phyloP scores from a whole-genome alignment of 2,888 invertebrate species.

The Allophyes oxyacanthae region DNA sequence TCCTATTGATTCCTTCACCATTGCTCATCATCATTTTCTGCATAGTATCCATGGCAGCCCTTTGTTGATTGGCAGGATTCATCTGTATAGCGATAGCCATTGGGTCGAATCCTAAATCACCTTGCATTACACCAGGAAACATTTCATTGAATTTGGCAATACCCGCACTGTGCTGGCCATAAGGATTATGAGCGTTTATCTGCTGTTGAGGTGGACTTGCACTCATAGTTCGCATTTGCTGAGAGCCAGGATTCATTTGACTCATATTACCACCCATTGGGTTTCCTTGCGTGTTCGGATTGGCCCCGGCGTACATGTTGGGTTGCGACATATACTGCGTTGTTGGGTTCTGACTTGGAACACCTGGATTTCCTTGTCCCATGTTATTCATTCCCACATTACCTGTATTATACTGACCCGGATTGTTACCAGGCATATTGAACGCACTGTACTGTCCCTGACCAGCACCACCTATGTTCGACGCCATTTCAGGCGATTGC shows the following conservation, averaged over 20 bases:
- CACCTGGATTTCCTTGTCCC: constrained; percentile 42
- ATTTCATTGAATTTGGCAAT: constrained; percentile 80
- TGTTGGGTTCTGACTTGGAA: constrained; percentile 46
- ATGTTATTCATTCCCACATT: constrained; percentile 35
- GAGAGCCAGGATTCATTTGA: constrained; percentile 55
- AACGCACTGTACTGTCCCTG: constrained; percentile 35
- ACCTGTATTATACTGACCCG: constrained; percentile 25
- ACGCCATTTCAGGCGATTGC: constrained; percentile 57
- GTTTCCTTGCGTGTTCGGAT: constrained; percentile 46
- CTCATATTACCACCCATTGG: constrained; percentile 47
- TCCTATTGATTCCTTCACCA: constrained; percentile 39
- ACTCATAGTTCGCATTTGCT: constrained; percentile 46
- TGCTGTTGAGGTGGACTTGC: constrained; percentile 27
- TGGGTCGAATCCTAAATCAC: constrained; percentile 81
- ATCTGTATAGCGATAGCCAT: constrained; percentile 85
- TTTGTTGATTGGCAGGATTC: constrained; percentile 82
- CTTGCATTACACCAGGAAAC: constrained; percentile 80
- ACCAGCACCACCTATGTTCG: constrained; percentile 20
- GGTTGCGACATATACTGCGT: constrained; percentile 59
- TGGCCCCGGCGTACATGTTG: constrained; percentile 48
- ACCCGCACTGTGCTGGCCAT: constrained; percentile 72
- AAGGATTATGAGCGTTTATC: constrained; percentile 42
- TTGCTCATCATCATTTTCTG: constrained; percentile 71
- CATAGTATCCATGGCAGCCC: constrained; percentile 72
- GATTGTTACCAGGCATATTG: constrained; percentile 24